phyloP scores from a whole-genome alignment of 2,888 invertebrate genomes.

The Apamea monoglypha region DNA sequence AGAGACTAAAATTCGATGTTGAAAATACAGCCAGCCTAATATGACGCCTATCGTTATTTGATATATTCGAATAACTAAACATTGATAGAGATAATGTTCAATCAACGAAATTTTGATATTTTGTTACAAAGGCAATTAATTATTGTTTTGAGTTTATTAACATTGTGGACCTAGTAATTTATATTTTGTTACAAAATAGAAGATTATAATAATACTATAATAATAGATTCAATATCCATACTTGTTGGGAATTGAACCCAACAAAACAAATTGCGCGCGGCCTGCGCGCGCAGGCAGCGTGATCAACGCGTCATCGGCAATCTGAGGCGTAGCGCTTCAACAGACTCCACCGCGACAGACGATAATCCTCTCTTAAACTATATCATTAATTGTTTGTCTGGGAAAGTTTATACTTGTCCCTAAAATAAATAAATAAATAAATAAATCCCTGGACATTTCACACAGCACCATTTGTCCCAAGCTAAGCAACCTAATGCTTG shows the following conservation, averaged over 20 bases:
- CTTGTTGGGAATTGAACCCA: neutral
- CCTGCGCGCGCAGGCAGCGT: neutral
- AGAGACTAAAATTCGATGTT: constrained; percentile 1
- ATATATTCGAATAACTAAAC: constrained; percentile 8
- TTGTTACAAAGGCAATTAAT: neutral
- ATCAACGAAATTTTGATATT: neutral
- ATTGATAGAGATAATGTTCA: neutral
- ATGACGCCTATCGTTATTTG: constrained; percentile 3
- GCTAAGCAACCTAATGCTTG: no score
- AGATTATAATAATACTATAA: no score
- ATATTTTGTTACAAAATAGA: neutral
- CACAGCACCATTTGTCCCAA: no score
- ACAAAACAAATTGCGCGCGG: no score
- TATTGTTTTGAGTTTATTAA: neutral
- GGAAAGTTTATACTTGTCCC: neutral
- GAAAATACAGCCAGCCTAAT: neutral
- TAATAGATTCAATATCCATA: no score
- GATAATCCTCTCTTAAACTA: neutral
- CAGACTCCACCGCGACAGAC: no score
- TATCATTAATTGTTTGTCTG: neutral
- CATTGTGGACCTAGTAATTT: neutral
- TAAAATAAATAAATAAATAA: no score
- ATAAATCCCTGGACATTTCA: no score
- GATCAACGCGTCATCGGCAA: neutral
- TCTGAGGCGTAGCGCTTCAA: neutral